Base-by-base conservation (phyloP, 1,140 invertebrate species). In the Heliothis subflexa region DNA sequence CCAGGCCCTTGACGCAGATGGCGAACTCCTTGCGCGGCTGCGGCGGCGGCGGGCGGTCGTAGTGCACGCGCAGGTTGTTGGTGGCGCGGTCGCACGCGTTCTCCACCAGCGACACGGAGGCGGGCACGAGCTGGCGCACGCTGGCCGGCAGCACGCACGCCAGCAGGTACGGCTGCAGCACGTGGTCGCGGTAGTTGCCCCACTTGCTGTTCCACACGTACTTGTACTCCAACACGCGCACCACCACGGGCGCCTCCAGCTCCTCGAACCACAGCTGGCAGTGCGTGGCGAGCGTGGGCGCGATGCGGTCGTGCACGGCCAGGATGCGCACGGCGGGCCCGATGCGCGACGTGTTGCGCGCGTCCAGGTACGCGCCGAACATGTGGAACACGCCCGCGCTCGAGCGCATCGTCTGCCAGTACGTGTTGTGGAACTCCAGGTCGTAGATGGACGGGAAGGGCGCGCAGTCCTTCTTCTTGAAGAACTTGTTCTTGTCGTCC, bases 201-300 rank as follows among this genome's bases (percentile, higher is more conserved):
- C 98, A 99, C 91, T 98, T 98, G 72, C 97, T 96, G 89, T 98
- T 98, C 98, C 98, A 99, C 80, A 98, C 97, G 89, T 99, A 99
- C 86, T 98, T 98, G 93, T 99, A 99, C 90, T 98, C 98, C 75
- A 97, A 96, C 2, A 96, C 96, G 83, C 97, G 97, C 3, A 97
- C 96, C 21, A 99, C 96, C 2, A 97, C 96, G 11, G 97, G 97
- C 81, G 97, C 97, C 78, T 96, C 97, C 79, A 97, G 96, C 18
- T 97, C 96, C 55, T 98, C 97, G 92, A 98, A 99, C 98, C 98
- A 99, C 77, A 99, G 96, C 87, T 98, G 98, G 87, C 98, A 99
- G 88, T 97, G 97, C 0, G 97, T 98, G 79, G 96, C 96, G 1
- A 98, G 96, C 40, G 96, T 97, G 0, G 98, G 98, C 90, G 98